Base-by-base conservation (phyloP, 2,113 vertebrate genomes). In the Melanerpes formicivorus region DNA sequence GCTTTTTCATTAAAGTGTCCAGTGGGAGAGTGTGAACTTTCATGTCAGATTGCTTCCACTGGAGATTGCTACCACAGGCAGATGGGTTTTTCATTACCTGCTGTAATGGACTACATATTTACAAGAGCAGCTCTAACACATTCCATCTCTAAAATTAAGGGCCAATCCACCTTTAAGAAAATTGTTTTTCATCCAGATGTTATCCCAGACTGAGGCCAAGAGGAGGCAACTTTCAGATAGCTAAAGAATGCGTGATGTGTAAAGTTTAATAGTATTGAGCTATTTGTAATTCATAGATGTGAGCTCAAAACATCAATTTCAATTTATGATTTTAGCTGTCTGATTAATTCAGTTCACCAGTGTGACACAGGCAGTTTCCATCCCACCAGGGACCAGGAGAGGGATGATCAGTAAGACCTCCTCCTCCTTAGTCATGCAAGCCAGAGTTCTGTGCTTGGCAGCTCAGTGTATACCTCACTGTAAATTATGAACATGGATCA, bases 71-170 rank as follows among this genome's bases (percentile, higher is more conserved):
- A 2, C 50, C 70, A 46, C 0, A 58, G 76, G 55, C 70, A 96
- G 91, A 93, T 88, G 2, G 10, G 78, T 93, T 85, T 84, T 90
- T 87, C 87, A 87, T 93, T 93, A 62, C 77, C 29, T 90, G 56
- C 66, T 66, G 30, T 83, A 92, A 87, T 89, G 76, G 71, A 54
- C 75, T 64, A 26, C 30, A 56, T 72, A 34, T 40, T 89, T 86
- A 46, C 66, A 95, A 76, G 69, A 92, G 29, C 48, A 56, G 30
- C 34, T 85, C 14, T 63, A 85, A 55, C 54, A 75, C 12, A 19
- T 72, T 93, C 44, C 66, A 5, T 66, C 62, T 74, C 73, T 12
- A 81, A 92, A 89, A 79, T 67, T 18, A 71, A 74, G 32, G 29
- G 56, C 12, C 17, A 54, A 9, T 70, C 29, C 63, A 73, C 78